These are phyloP conservation scores for Montipora sp. DNA, from an alignment of 64 coral and sea anemone genomes.

Conservation along the genomic window DNA sequence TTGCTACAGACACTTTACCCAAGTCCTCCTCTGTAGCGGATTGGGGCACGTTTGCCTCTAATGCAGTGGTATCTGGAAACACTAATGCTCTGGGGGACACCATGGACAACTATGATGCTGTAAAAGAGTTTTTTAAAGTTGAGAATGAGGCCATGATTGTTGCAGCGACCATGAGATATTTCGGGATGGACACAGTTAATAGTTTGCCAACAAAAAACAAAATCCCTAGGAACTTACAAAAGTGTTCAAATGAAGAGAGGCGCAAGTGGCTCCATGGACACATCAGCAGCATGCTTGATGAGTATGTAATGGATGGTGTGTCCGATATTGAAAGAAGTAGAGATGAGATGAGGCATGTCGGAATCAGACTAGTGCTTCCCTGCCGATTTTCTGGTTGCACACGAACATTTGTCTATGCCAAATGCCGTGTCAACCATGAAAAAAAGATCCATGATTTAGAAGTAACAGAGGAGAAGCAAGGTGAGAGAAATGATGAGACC, in stretches of 20 bases:
- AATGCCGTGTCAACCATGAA: constrained; percentile 60
- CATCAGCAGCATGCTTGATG: constrained; percentile 51
- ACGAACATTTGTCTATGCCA: constrained; percentile 47
- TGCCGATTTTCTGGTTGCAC: constrained; percentile 48
- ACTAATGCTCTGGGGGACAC: constrained; percentile 58
- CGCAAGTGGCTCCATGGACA: constrained; percentile 51
- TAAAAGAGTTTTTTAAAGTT: constrained; percentile 67
- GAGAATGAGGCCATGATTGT: constrained; percentile 62
- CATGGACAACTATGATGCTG: constrained; percentile 63
- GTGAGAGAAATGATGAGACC: background rate
- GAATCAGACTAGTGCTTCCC: constrained; percentile 24
- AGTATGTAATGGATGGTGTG: constrained; percentile 60
- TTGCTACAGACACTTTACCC: constrained; percentile 32
- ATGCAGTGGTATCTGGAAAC: constrained; percentile 79
- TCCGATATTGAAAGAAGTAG: constrained; percentile 1
- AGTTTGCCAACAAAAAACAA: constrained; percentile 44
- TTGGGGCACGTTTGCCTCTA: constrained; percentile 74
- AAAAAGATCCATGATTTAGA: constrained; percentile 43
- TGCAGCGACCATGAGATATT: constrained; percentile 60
- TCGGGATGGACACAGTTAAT: constrained; percentile 39
- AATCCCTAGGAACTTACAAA: constrained; percentile 23
- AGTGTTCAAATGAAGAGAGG: constrained; percentile 22
- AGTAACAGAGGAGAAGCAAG: constrained; percentile 34
- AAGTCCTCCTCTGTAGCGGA: constrained; percentile 73
- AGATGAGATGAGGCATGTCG: background rate